These are phyloP conservation scores for Cyprinella venusta DNA, from an alignment of 2,797 vertebrate genomes.

Conservation along the genomic window DNA sequence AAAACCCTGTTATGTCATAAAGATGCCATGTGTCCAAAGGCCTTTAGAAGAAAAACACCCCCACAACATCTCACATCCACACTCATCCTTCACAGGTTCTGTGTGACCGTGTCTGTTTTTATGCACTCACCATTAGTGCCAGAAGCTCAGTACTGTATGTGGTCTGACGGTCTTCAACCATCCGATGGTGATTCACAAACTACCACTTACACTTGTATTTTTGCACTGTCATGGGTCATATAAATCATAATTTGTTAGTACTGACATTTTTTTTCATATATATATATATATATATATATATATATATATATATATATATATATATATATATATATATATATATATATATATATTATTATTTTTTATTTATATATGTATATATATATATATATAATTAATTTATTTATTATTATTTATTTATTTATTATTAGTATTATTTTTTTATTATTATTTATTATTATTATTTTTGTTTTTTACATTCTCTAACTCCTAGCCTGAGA, in stretches of 20 bases:
- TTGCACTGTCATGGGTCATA: not conserved
- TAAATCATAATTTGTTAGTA: not conserved
- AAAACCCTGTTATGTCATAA: not conserved
- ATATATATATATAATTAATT: too few species aligned
- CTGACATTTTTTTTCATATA: too few species aligned
- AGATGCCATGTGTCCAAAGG: slow-evolving; percentile 9
- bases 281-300: too few species aligned
- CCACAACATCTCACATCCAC: slow-evolving; percentile 1
- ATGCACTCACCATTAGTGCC: not conserved
- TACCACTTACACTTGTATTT: not conserved
- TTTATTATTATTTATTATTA: too few species aligned
- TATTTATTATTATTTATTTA: too few species aligned
- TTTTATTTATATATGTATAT: too few species aligned
- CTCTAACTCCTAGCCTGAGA: not conserved
- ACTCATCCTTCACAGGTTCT: not conserved
- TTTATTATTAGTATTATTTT: too few species aligned
- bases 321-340: too few species aligned
- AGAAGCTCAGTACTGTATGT: not conserved
- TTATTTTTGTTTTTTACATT: not conserved
- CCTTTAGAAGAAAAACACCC: slow-evolving; percentile 24
- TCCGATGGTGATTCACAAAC: not conserved
- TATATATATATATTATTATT: too few species aligned
- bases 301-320: too few species aligned
- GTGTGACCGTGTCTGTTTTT: not conserved
- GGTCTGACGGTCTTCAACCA: not conserved